Conservation (phyloP, 2,113 vertebrate genomes). For the Echinops telfairi region DNA sequence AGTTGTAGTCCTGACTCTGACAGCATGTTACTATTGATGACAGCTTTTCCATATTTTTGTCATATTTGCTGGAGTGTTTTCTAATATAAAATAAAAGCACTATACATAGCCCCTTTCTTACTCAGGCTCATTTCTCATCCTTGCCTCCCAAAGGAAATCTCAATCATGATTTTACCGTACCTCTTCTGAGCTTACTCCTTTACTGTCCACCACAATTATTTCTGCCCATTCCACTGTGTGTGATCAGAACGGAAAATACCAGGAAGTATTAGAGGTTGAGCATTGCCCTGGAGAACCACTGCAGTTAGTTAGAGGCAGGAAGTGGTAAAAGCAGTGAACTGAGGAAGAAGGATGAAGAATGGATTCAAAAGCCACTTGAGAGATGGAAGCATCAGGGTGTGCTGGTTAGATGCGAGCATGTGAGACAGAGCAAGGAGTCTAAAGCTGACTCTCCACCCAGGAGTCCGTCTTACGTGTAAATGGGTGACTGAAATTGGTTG, state of each 20-base stretch:
- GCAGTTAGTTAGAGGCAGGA: not conserved
- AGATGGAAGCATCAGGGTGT: not conserved
- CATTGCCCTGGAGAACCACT: not conserved
- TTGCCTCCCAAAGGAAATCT: not conserved
- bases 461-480: accelerated
- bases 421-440: not conserved
- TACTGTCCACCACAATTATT: not conserved
- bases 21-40: not conserved
- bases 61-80: not conserved
- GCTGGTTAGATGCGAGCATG: accelerated
- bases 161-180: not conserved
- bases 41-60: not conserved
- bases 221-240: not conserved
- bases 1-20: not conserved
- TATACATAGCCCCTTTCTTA: not conserved
- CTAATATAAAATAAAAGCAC: not conserved
- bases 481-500: not conserved
- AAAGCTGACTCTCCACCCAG: not conserved
- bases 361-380: not conserved
- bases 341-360: not conserved
- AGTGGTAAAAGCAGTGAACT: not conserved
- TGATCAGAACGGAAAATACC: not conserved
- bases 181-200: not conserved
- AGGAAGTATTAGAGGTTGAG: not conserved
- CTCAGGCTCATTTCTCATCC: not conserved